phyloP scores from a whole-genome alignment of 2,888 invertebrate species.

The Lithosia quadra region DNA sequence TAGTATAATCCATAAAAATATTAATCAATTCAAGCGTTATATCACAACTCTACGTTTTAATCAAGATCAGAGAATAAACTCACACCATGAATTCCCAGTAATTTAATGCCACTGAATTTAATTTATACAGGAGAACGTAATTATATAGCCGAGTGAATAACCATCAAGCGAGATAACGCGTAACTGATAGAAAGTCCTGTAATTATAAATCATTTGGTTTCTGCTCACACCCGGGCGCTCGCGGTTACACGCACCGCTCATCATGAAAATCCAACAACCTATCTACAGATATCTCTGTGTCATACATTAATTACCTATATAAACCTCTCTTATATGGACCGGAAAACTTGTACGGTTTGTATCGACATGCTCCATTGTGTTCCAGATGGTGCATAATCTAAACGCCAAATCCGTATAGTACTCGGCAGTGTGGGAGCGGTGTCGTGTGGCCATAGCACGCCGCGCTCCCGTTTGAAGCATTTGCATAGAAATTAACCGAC shows the following conservation, averaged over 20 bases:
- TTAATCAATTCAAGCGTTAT: neutral
- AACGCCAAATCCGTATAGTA: conserved; percentile 55
- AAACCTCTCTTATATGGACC: conserved; percentile 41
- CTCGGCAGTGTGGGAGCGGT: conserved; percentile 30
- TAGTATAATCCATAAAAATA: too few relatives aligned
- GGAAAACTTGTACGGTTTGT: conserved; percentile 38
- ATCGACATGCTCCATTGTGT: conserved; percentile 38
- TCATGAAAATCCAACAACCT: conserved; percentile 22
- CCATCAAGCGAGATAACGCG: conserved; percentile 45
- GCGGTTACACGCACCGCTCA: conserved; percentile 23
- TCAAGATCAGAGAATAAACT: neutral
- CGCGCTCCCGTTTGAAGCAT: conserved; percentile 60
- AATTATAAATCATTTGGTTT: conserved; percentile 49
- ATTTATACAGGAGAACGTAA: conserved; percentile 46
- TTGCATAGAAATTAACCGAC: conserved; percentile 83
- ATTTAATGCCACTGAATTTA: conserved; percentile 38
- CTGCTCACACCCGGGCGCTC: conserved; percentile 9
- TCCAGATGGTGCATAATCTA: conserved; percentile 54
- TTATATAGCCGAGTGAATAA: conserved; percentile 42
- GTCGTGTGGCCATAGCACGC: conserved; percentile 44
- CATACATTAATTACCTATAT: conserved; percentile 46
- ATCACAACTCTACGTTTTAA: neutral
- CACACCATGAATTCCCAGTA: neutral
- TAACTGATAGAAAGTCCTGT: conserved; percentile 42
- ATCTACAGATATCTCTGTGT: conserved; percentile 29